Evolutionary conservation across 2,888 invertebrate species (phyloP).

Genomic region (Chymomyza fuscimana): DNA sequence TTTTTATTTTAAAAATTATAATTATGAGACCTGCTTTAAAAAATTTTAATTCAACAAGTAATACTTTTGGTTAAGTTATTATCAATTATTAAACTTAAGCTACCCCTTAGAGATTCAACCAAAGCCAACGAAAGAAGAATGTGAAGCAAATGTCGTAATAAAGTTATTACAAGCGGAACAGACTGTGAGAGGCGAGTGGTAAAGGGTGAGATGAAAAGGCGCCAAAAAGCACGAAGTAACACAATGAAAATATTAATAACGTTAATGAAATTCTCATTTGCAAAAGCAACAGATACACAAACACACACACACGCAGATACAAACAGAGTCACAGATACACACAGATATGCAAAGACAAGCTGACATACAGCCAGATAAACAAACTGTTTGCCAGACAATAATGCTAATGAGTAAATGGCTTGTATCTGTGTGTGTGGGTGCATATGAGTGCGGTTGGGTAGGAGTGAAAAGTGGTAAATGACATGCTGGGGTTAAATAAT

Average conservation of each 20-base stretch:
- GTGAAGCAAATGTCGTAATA: slow-evolving; percentile 57
- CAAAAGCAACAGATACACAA: slow-evolving; percentile 1
- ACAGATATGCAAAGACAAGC: slow-evolving; percentile 16
- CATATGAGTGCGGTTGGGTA: slow-evolving; percentile 27
- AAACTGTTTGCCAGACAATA: slow-evolving; percentile 50
- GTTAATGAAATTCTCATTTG: slow-evolving; percentile 70
- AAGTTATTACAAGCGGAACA: slow-evolving; percentile 51
- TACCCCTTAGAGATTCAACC: background rate
- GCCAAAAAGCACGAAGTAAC: slow-evolving; percentile 44
- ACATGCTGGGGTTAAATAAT: slow-evolving; percentile 46
- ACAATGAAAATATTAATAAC: slow-evolving; percentile 70
- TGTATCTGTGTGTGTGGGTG: background rate
- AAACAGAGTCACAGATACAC: slow-evolving; percentile 32
- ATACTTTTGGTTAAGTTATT: no score
- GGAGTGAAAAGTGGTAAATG: slow-evolving; percentile 35
- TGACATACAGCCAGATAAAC: slow-evolving; percentile 25
- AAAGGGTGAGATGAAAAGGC: slow-evolving; percentile 28
- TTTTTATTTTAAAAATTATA: no score
- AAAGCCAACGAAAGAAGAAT: background rate
- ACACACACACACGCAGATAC: slow-evolving; percentile 5
- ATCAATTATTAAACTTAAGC: no score
- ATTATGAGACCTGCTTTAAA: no score
- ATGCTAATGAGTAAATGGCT: slow-evolving; percentile 59
- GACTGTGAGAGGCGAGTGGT: background rate
- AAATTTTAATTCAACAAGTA: no score